Base-by-base conservation (phyloP, 2,888 invertebrate species). In the Sesia apiformis region DNA sequence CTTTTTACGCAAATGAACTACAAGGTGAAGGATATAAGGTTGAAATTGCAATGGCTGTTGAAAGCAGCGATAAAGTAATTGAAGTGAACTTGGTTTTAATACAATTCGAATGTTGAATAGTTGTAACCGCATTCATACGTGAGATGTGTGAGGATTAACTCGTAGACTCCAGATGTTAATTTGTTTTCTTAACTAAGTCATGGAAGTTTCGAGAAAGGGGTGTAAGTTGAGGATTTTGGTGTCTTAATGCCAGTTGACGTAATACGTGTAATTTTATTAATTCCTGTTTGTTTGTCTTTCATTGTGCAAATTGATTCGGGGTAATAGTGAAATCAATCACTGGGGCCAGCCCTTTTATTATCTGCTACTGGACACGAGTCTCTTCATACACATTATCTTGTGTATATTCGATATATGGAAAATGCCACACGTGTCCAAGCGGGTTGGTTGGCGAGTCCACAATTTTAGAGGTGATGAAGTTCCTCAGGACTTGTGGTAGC, bases 151-250 rank as follows among this genome's bases (percentile, higher is more conserved):
- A 52, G 59, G 61, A 64, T 67, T 64, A 67, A 67, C 60, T 64
- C 60, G 62, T 63, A 60, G 60, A 63, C 65, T 62, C 56, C 53
- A 58, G 46, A 62, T 63, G 62, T 62, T 64, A 67, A 67, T 65
- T 62, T 62, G 57, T 60, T 64, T 58, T 58, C 62, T 61, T 60
- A 62, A 59, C 60, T 58, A 57, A 57, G 54, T 56, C 55, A 46
- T 54, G 53, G 56, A 54, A 58, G 58, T 60, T 57, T 56, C 55
- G 6, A 46, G 46, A 46, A 46, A 50, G 23, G 41, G 41, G 7
- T 40, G 41, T 38, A 49, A 41, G 49, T 53, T 40, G 38, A 49
- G 50, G 53, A 50, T 53, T 53, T 38, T 53, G 53, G 49, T 39
- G 46, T 53, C 50, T 51, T 50, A 8, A 7, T 46, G 8, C 23